Base-by-base conservation (phyloP, 1,140 invertebrate species). In the Tetragnatha versicolor region DNA sequence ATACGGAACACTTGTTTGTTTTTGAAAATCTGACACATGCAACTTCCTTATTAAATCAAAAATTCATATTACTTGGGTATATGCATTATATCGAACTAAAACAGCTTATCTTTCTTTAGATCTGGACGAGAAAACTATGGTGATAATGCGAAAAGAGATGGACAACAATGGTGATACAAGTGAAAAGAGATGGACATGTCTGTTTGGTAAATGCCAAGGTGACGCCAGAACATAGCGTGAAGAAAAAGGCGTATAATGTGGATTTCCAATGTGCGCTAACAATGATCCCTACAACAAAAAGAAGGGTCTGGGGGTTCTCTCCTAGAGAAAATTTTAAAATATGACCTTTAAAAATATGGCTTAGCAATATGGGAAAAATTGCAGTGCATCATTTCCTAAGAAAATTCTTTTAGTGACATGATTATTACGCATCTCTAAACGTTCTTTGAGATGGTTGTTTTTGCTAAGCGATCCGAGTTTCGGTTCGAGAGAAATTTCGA, bases 111-210 rank as follows among this genome's bases (percentile, higher is more conserved):
- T 63, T 63, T n/a, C 12, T 22, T 35, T 51, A 60, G 55, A 60
- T 60, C 55, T 29, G 55, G 55, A 60, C 55, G 55, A 60, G 55
- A 60, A 31, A n/a, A 29, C n/a, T 60, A 60, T 31, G 55, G 55
- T 9, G 55, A 60, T 31, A 60, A 31, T 60, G 55, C 55, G 9
- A 31, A 29, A 60, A 27, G 25, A 12, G 25, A 60, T 31, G 35
- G n/a, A n/a, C n/a, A n/a, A n/a, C n/a, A n/a, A n/a, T n/a, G n/a
- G n/a, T n/a, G n/a, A n/a, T 63, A 5, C 60, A 63, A 39, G 60
- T 63, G 4, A 63, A 39, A 20, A 35, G 60, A 39, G 14, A 63
- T 14, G 31, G 5, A 37, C 17, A 39, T 37, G 39, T 63, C 12
- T 63, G 60, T 22, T 20, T 7, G 9, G 60, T 63, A 5, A 63